Percentiles rank a stretch among this genome's conserved stretches.
Conservation (phyloP, 2,113 vertebrate species). For the Hipposideros armiger region DNA sequence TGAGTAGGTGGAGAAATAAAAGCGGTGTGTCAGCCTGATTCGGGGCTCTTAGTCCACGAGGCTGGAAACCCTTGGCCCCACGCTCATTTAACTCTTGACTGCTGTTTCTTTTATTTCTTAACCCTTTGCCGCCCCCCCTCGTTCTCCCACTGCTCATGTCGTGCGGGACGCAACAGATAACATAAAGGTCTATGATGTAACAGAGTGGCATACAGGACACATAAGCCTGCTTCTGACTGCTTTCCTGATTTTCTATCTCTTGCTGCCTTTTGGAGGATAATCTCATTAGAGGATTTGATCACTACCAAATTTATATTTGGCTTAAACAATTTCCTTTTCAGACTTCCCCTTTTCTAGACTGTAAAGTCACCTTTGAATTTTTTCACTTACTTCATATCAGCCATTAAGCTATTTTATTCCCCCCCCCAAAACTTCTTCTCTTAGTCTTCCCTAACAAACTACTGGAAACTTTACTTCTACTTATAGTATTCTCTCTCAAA, state of each 20-base stretch:
- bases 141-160: too few relatives aligned
- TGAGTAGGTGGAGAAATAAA: too few relatives aligned
- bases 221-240: background rate
- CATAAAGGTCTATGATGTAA: background rate
- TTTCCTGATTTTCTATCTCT: conserved; percentile 35
- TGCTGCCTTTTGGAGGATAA: background rate
- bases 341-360: background rate
- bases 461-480: conserved; percentile 20
- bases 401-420: conserved; percentile 34
- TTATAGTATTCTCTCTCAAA: background rate
- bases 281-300: background rate
- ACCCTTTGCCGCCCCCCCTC: too few relatives aligned
- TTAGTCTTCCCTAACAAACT: background rate
- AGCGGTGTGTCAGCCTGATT: too few relatives aligned
- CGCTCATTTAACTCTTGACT: too few relatives aligned
- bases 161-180: background rate
- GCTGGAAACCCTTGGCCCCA: too few relatives aligned
- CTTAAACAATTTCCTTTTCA: conserved; percentile 46
- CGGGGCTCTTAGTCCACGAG: too few relatives aligned
- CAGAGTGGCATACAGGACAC: background rate
- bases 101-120: too few relatives aligned
- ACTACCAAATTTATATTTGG: conserved; percentile 32
- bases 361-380: conserved; percentile 1
- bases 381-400: conserved; percentile 27
- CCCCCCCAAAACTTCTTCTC: background rate